Percentiles rank a stretch among this genome's conserved stretches.
These are phyloP conservation scores for Drosophila trapezifrons DNA, from an alignment of 1,140 invertebrate genomes.

Conservation along the genomic window DNA sequence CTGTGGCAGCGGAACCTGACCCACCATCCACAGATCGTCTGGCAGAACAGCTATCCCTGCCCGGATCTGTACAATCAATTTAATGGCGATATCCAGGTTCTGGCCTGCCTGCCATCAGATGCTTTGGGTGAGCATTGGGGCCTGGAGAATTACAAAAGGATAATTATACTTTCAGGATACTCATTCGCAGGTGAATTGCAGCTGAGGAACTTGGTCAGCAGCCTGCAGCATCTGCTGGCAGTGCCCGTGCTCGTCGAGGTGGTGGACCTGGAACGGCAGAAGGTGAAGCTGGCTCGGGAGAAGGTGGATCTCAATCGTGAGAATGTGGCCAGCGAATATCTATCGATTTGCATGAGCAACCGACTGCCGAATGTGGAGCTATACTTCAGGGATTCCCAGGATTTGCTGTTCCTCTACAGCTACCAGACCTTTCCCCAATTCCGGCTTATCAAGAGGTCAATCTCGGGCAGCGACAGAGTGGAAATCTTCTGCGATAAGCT, in stretches of 20 bases:
- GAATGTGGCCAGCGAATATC: conserved; percentile 8
- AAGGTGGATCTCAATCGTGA: too few species aligned
- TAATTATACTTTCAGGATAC: background rate
- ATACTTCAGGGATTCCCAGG: conserved; percentile 21
- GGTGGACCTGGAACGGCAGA: background rate
- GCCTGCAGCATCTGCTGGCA: conserved; percentile 9
- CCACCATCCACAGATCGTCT: conserved; percentile 52
- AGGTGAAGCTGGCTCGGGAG: too few species aligned
- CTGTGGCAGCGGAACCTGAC: conserved; percentile 33
- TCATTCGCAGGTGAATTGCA: background rate
- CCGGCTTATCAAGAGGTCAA: background rate
- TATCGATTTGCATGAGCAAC: conserved; percentile 6
- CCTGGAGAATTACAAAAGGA: too few species aligned
- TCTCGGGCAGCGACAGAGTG: rapidly evolving
- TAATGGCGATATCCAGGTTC: conserved; percentile 25
- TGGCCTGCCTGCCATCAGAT: conserved; percentile 43
- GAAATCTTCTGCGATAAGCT: conserved; percentile 34
- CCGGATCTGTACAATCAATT: background rate
- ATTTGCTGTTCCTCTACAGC: conserved; percentile 22
- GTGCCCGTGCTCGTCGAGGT: conserved; percentile 51
- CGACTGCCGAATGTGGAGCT: conserved; percentile 49
- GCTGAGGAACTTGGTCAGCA: conserved; percentile 14
- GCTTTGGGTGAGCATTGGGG: background rate
- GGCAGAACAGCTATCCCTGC: conserved; percentile 6
- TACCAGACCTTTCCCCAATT: conserved; percentile 49